These are phyloP conservation scores for Vulpes ferrilata DNA, from an alignment of 2,113 vertebrate species.

Conservation along the genomic window DNA sequence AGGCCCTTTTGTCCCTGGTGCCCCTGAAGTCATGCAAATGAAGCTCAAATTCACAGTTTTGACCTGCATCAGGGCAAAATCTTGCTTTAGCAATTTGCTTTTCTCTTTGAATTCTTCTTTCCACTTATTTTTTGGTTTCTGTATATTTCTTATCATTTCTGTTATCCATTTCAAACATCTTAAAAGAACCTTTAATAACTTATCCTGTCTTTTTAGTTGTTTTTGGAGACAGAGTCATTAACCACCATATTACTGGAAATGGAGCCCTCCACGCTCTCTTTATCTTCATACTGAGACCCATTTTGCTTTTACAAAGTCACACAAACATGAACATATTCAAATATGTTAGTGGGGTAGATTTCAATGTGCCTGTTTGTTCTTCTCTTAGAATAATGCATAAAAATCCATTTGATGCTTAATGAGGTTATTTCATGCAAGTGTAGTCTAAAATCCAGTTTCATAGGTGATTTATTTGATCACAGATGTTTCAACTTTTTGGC, in stretches of 20 bases:
- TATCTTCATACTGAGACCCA: constrained; percentile 16
- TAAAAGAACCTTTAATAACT: constrained; percentile 35
- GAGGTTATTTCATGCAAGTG: constrained; percentile 15
- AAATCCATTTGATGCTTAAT: neutral
- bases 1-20: neutral
- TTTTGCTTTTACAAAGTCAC: constrained; percentile 38
- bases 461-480: constrained; percentile 42
- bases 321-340: neutral
- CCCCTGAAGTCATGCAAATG: neutral
- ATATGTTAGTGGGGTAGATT: neutral
- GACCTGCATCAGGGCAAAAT: neutral
- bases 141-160: neutral
- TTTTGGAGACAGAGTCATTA: constrained; percentile 5
- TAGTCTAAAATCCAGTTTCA: constrained; percentile 9
- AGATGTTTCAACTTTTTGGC: constrained; percentile 53
- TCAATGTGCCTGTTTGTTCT: constrained; percentile 29
- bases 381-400: neutral
- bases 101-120: constrained; percentile 45
- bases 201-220: neutral
- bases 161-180: neutral
- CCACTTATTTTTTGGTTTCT: neutral
- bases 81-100: neutral
- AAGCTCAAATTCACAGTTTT: constrained; percentile 8
- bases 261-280: neutral
- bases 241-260: neutral